Evolutionary conservation across 2,113 vertebrate genomes (phyloP).

Genomic region (Etheostoma cragini): DNA sequence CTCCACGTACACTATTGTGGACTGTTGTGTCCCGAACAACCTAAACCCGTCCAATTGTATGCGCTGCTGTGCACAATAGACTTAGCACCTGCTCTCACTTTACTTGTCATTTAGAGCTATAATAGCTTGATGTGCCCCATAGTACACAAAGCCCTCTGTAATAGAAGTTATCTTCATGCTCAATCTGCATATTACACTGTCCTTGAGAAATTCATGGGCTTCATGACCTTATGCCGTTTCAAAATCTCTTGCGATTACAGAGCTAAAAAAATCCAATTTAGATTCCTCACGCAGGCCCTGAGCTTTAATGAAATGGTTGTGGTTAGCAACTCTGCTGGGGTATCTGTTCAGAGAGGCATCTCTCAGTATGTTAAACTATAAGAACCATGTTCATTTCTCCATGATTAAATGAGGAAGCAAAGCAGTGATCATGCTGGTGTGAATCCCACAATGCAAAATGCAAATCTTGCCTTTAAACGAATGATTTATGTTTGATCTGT

Average conservation of each 20-base stretch:
- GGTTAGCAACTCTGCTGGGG: slow-evolving; percentile 6
- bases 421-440: background rate
- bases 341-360: slow-evolving; percentile 12
- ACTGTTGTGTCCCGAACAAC: background rate
- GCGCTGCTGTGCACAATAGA: slow-evolving; percentile 24
- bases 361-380: slow-evolving; percentile 10
- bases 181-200: slow-evolving; percentile 46
- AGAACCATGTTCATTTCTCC: slow-evolving; percentile 16
- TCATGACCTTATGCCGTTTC: slow-evolving; percentile 44
- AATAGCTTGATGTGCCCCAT: slow-evolving; percentile 6
- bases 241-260: slow-evolving; percentile 38
- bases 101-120: slow-evolving; percentile 25
- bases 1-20: background rate
- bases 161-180: slow-evolving; percentile 29
- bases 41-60: slow-evolving; percentile 21
- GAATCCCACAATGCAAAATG: slow-evolving; percentile 32
- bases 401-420: slow-evolving; percentile 2
- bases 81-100: slow-evolving; percentile 37
- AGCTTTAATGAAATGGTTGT: slow-evolving; percentile 48
- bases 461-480: slow-evolving; percentile 47
- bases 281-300: background rate
- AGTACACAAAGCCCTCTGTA: slow-evolving; percentile 31
- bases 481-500: slow-evolving; percentile 60
- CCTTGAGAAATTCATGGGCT: slow-evolving; percentile 34
- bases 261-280: slow-evolving; percentile 48